phyloP scores from a whole-genome alignment of 2,888 invertebrate species.

The Agriotes lineatus region DNA sequence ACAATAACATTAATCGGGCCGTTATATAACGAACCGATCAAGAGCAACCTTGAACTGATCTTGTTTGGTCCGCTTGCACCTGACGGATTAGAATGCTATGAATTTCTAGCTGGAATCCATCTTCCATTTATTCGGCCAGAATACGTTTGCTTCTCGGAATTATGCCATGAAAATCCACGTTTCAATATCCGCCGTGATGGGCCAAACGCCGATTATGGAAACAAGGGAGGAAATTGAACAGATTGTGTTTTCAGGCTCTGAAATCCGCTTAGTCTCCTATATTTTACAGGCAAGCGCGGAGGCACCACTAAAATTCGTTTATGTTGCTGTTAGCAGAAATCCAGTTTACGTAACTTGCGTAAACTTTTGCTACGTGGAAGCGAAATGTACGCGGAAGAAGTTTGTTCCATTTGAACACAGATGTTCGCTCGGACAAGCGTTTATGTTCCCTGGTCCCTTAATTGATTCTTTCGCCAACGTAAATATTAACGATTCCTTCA shows the following conservation, averaged over 20 bases:
- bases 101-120: background rate
- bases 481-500: too few species aligned
- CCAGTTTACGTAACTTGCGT: background rate
- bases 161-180: background rate
- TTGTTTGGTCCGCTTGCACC: background rate
- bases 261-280: conserved; percentile 11
- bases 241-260: background rate
- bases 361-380: too few species aligned
- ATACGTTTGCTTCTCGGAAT: background rate
- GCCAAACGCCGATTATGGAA: background rate
- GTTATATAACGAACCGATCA: too few species aligned
- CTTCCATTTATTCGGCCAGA: background rate
- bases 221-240: conserved; percentile 1
- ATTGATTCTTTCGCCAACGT: too few species aligned
- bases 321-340: background rate
- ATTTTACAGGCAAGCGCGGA: conserved; percentile 5
- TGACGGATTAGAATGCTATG: background rate
- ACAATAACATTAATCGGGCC: too few species aligned
- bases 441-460: too few species aligned
- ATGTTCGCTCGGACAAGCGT: too few species aligned
- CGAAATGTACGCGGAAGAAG: too few species aligned
- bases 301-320: background rate
- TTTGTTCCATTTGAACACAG: too few species aligned
- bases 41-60: background rate
- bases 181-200: background rate